Evolutionary conservation across 2,888 invertebrate genomes (phyloP).

Genomic region (Caenorhabditis doughertyi): DNA sequence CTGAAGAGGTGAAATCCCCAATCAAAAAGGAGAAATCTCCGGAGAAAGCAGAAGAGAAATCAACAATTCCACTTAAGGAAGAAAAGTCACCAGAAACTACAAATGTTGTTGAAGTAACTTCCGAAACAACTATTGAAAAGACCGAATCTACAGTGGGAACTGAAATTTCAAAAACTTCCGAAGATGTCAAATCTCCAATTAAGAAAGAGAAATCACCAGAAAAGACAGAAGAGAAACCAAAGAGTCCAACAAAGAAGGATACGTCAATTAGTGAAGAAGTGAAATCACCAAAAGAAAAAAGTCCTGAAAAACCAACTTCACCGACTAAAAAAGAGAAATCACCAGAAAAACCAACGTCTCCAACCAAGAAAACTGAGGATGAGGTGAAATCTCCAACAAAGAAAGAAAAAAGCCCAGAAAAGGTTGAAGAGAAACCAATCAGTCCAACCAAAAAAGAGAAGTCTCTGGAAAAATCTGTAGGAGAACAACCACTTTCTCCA

Average conservation of each 20-base stretch:
- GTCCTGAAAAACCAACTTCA: constrained; percentile 11
- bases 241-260: constrained; percentile 35
- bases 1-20: constrained; percentile 30
- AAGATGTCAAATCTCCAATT: constrained; percentile 32
- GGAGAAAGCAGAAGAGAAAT: constrained; percentile 12
- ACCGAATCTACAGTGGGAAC: constrained; percentile 34
- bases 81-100: constrained; percentile 36
- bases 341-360: constrained; percentile 22
- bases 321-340: constrained; percentile 44
- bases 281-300: not conserved
- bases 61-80: constrained; percentile 32
- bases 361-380: constrained; percentile 2
- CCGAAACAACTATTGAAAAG: constrained; percentile 36
- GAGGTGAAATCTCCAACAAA: constrained; percentile 34
- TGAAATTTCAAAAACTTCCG: not conserved
- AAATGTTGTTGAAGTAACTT: constrained; percentile 25
- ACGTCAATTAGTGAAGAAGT: constrained; percentile 9
- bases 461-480: constrained; percentile 7
- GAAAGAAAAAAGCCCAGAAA: constrained; percentile 42
- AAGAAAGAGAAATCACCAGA: constrained; percentile 15
- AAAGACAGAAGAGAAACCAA: constrained; percentile 14
- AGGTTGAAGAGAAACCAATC: constrained; percentile 1
- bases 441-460: constrained; percentile 42
- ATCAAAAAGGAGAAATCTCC: constrained; percentile 35
- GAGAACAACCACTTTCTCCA: not conserved